A percentile compares a stretch with the other conserved stretches of the same genome.
phyloP scores from a whole-genome alignment of 2,797 vertebrate species.

The Gymnoscopelus microlampas region DNA sequence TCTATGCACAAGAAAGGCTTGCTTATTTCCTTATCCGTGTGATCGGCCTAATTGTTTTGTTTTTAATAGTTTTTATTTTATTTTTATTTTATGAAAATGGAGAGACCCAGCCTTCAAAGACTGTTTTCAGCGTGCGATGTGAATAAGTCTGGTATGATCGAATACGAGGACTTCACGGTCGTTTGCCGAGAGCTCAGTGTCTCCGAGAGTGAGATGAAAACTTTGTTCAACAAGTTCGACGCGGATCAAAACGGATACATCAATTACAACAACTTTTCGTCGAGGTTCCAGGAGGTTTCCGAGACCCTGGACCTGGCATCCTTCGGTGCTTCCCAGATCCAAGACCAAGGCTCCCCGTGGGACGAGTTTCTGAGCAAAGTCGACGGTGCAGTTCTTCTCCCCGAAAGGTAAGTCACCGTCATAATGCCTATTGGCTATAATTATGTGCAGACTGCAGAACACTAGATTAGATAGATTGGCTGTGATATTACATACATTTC shows the following conservation, averaged over 20 bases:
- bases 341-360: conserved; percentile 44
- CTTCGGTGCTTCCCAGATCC: conserved; percentile 38
- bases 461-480: no score
- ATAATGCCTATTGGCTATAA: no score
- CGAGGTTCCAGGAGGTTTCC: conserved; percentile 80
- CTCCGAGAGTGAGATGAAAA: conserved; percentile 60
- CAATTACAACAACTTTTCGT: conserved; percentile 79
- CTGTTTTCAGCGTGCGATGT: conserved; percentile 77
- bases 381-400: conserved; percentile 61
- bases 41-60: neutral
- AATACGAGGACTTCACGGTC: conserved; percentile 77
- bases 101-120: conserved; percentile 49
- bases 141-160: conserved; percentile 79
- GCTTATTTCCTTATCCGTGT: neutral
- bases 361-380: conserved; percentile 72
- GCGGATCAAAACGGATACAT: conserved; percentile 75
- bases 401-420: conserved; percentile 65
- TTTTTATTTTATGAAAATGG: conserved; percentile 49
- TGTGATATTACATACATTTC: no score
- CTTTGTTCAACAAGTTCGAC: conserved; percentile 80
- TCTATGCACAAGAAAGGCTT: neutral
- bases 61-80: neutral
- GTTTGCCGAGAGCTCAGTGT: conserved; percentile 81
- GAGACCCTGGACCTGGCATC: conserved; percentile 67
- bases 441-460: no score